phyloP scores from a whole-genome alignment of 1,140 invertebrate genomes.

The Babylonia areolata region DNA sequence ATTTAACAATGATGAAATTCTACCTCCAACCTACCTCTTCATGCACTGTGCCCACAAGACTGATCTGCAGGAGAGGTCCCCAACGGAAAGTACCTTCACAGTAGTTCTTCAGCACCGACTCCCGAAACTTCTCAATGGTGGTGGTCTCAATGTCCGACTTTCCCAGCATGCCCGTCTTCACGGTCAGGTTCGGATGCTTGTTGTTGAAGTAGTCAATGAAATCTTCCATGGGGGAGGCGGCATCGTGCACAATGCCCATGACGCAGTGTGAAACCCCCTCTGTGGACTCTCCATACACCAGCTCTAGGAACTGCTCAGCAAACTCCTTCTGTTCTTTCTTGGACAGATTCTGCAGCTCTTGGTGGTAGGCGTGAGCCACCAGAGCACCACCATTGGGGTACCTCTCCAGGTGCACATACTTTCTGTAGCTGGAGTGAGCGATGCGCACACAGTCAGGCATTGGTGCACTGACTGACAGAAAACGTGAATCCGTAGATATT shows the following conservation, averaged over 20 bases:
- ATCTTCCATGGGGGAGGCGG: conserved; percentile 92
- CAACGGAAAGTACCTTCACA: conserved; percentile 92
- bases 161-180: conserved; percentile 92
- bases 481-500: not conserved
- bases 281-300: conserved; percentile 75
- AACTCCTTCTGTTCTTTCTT: conserved; percentile 87
- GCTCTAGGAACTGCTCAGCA: conserved; percentile 91
- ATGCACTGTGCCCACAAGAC: conserved; percentile 96
- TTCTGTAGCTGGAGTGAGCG: conserved; percentile 47
- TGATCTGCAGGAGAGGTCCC: conserved; percentile 96
- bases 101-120: conserved; percentile 88
- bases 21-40: conserved; percentile 89
- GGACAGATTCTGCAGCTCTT: conserved; percentile 89
- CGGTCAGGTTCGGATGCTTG: conserved; percentile 88
- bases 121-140: conserved; percentile 90
- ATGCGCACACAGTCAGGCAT: conserved; percentile 25
- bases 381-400: conserved; percentile 97
- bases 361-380: conserved; percentile 93
- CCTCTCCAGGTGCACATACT: conserved; percentile 90
- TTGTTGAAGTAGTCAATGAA: conserved; percentile 93
- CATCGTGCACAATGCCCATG: conserved; percentile 96
- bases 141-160: conserved; percentile 97
- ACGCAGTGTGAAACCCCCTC: conserved; percentile 82
- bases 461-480: not conserved
- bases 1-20: no score